Evolutionary conservation across 2,113 vertebrate genomes (phyloP).

Genomic region (Nettapus auritus): DNA sequence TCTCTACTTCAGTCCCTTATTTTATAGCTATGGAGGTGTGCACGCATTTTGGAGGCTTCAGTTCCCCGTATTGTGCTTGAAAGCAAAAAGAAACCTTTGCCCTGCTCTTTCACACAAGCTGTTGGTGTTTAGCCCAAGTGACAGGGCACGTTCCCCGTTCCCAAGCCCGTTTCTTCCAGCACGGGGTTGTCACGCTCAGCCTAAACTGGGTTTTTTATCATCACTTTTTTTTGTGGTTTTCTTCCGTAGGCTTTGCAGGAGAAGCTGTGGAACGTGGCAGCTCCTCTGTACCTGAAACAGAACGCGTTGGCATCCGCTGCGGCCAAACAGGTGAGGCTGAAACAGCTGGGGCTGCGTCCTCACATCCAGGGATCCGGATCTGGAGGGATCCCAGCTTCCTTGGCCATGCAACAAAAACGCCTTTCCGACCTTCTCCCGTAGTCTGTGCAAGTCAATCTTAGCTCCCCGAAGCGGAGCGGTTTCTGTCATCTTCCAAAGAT

Average conservation of each 20-base stretch:
- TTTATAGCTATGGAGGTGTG: not conserved
- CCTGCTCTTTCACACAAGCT: not conserved
- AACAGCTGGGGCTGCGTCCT: not conserved
- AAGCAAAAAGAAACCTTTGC: not conserved
- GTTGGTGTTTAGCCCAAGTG: not conserved
- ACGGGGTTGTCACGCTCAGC: fast-evolving
- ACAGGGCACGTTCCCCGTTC: not conserved
- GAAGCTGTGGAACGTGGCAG: conserved; percentile 93
- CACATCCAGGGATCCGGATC: too few relatives aligned
- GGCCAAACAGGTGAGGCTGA: conserved; percentile 85
- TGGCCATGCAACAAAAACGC: fast-evolving
- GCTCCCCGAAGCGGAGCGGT: not conserved
- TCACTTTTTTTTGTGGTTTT: not conserved
- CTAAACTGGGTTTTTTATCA: not conserved
- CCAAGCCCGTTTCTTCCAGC: not conserved
- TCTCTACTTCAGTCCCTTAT: not conserved
- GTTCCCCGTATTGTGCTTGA: not conserved
- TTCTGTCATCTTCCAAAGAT: not conserved
- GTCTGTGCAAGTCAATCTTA: not conserved
- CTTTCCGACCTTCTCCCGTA: not conserved
- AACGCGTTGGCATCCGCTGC: conserved; percentile 90
- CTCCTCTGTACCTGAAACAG: conserved; percentile 92
- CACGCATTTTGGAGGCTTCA: not conserved
- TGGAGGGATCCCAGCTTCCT: not conserved
- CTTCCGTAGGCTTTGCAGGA: conserved; percentile 90